Percentiles rank a stretch among this genome's conserved stretches.
Conservation (phyloP, 2,113 vertebrate species). For the Pelecanoides urinatrix region DNA sequence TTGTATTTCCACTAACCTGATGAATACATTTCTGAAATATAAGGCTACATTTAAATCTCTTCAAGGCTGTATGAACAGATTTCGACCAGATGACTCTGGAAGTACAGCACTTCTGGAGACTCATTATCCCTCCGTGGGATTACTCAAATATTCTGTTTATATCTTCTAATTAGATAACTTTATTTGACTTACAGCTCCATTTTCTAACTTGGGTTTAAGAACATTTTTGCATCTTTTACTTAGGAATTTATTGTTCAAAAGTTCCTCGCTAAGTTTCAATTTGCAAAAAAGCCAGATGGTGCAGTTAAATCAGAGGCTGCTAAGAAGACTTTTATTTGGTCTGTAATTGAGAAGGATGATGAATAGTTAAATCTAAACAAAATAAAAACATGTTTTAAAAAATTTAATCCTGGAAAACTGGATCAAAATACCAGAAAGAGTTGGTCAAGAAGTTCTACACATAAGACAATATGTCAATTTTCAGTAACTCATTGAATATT, state of each 20-base stretch:
- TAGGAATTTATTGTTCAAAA: background rate
- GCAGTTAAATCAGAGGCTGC: background rate
- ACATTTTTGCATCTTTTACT: background rate
- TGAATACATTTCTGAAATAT: background rate
- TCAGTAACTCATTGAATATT: background rate
- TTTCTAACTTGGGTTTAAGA: background rate
- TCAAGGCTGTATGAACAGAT: background rate
- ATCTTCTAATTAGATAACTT: background rate
- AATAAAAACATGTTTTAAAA: background rate
- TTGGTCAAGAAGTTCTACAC: background rate
- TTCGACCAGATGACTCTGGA: background rate
- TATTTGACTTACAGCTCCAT: background rate
- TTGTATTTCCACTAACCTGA: background rate
- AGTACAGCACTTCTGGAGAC: background rate
- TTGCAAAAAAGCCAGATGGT: background rate
- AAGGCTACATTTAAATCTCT: background rate
- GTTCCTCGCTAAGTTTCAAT: background rate
- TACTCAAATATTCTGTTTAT: background rate
- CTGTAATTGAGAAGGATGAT: background rate
- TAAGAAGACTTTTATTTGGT: background rate
- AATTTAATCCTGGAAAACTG: background rate
- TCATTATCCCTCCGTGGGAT: background rate
- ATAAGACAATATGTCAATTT: background rate
- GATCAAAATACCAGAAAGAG: background rate
- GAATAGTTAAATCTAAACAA: background rate